These are phyloP conservation scores for Micromys minutus DNA, from an alignment of 2,113 vertebrate genomes.

Conservation along the genomic window DNA sequence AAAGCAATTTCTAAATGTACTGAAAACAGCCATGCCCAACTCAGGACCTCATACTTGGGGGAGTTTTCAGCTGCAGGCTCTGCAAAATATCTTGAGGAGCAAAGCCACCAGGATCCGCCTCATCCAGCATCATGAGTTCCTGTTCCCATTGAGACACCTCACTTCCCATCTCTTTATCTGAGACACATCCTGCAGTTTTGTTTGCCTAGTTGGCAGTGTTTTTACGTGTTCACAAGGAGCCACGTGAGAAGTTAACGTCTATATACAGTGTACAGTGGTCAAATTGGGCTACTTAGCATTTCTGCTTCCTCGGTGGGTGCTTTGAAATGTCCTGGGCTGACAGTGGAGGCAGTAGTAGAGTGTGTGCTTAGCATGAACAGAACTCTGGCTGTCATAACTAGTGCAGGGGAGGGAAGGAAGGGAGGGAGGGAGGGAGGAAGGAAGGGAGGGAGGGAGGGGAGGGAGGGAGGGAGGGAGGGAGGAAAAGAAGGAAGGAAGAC, in stretches of 20 bases:
- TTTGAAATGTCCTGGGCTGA: background rate
- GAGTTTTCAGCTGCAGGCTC: background rate
- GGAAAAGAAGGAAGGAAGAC: no score
- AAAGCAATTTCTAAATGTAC: background rate
- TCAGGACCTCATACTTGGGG: background rate
- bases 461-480: fast-evolving
- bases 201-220: background rate
- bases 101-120: background rate
- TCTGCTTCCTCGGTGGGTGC: background rate
- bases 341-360: background rate
- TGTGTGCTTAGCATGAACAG: background rate
- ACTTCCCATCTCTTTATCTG: background rate
- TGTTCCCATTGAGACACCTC: background rate
- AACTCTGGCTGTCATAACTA: background rate
- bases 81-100: background rate
- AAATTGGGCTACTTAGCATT: background rate
- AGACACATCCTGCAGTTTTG: background rate
- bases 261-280: background rate
- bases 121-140: background rate
- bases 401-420: fast-evolving
- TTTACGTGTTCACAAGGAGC: background rate
- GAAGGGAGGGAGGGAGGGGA: fast-evolving
- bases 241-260: no score
- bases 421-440: no score
- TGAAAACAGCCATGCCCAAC: background rate